These are phyloP conservation scores for Chionoecetes opilio DNA, from an alignment of 1,140 invertebrate genomes.

Conservation along the genomic window DNA sequence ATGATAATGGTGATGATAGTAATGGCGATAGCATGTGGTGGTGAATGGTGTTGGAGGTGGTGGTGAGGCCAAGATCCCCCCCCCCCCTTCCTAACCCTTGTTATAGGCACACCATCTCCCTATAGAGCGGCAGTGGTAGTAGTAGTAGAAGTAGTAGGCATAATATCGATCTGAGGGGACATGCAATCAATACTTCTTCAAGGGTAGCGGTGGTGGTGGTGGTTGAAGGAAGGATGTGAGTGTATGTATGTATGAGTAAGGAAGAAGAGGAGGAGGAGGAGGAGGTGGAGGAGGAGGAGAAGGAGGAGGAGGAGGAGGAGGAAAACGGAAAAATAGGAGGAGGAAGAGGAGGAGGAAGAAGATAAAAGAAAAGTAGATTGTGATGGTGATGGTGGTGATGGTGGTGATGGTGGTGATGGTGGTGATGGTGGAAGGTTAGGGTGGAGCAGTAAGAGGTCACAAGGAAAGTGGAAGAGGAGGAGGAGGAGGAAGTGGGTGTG, in stretches of 20 bases:
- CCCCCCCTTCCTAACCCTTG: too few relatives aligned
- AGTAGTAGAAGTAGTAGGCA: not conserved
- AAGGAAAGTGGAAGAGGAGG: not conserved
- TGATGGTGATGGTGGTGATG: not conserved
- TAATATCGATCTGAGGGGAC: conserved; percentile 1
- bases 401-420: not conserved
- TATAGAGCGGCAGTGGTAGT: not conserved
- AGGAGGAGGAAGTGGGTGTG: not conserved
- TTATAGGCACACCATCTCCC: too few relatives aligned
- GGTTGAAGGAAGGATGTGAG: not conserved
- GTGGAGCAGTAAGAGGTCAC: not conserved
- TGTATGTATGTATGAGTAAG: not conserved
- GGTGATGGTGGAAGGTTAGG: not conserved
- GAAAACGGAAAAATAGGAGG: not conserved
- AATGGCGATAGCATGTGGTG: too few relatives aligned
- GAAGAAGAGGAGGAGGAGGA: too few relatives aligned
- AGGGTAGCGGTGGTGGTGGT: not conserved
- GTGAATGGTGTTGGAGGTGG: too few relatives aligned
- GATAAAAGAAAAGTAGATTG: not conserved
- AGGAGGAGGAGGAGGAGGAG: not conserved
- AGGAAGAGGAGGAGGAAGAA: not conserved
- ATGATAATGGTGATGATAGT: too few relatives aligned
- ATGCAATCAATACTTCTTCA: conserved; percentile 20
- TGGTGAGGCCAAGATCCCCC: too few relatives aligned
- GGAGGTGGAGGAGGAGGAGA: not conserved